Evolutionary conservation across 2,888 invertebrate species (phyloP).

Genomic region (Acheta domesticus): DNA sequence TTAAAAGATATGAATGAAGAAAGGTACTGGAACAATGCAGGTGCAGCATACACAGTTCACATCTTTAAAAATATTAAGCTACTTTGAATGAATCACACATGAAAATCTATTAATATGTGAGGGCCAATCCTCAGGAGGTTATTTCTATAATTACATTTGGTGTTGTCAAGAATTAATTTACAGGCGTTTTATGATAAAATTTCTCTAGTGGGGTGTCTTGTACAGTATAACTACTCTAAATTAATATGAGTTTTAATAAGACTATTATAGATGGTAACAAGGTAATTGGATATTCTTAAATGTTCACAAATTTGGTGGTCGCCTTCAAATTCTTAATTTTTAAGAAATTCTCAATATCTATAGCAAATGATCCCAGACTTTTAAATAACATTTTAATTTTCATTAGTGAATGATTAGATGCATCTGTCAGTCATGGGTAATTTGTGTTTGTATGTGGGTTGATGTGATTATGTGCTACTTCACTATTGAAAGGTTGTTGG

Average conservation of each 20-base stretch:
- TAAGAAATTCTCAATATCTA: too few relatives aligned
- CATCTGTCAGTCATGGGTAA: too few relatives aligned
- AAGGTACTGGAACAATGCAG: not conserved
- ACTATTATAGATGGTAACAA: not conserved
- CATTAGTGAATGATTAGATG: too few relatives aligned
- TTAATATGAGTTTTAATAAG: not conserved
- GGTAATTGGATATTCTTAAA: not conserved
- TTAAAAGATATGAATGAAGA: not conserved
- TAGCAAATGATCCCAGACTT: too few relatives aligned
- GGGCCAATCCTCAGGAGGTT: not conserved
- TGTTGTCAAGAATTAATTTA: constrained; percentile 9
- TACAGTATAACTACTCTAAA: constrained; percentile 1
- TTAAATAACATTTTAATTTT: too few relatives aligned
- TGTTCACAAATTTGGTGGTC: not conserved
- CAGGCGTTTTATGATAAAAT: not conserved
- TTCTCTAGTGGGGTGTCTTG: not conserved
- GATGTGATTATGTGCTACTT: not conserved
- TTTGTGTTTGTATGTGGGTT: not conserved
- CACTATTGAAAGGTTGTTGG: not conserved
- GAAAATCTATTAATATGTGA: constrained; percentile 2
- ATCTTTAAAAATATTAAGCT: not conserved
- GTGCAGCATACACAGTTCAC: not conserved
- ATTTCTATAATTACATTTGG: not conserved
- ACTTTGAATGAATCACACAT: not conserved
- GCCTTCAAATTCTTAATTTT: too few relatives aligned